Conservation (phyloP, 2,888 invertebrate species). For the Acanthacorydalis orientalis region DNA sequence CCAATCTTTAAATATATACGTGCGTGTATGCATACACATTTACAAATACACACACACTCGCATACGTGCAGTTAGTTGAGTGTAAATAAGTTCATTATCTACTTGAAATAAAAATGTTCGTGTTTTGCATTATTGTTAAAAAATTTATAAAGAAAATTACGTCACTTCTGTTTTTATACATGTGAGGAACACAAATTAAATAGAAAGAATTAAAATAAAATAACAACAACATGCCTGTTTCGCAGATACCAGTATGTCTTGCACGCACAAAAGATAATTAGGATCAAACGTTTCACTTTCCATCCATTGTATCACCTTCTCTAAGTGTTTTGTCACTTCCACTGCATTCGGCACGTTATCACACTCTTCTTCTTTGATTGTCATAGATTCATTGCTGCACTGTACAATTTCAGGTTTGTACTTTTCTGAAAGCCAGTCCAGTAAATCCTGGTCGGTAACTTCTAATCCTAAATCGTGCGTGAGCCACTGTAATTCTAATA, state of each 20-base stretch:
- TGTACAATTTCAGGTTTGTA: neutral
- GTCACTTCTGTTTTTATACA: too few species aligned
- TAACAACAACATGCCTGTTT: constrained; percentile 1
- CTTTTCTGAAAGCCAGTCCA: constrained; percentile 12
- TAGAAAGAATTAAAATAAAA: too few species aligned
- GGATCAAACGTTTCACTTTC: constrained; percentile 30
- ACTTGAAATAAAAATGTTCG: too few species aligned
- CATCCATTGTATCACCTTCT: constrained; percentile 29
- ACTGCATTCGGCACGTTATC: constrained; percentile 20
- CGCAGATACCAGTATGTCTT: constrained; percentile 1
- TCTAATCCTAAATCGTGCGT: constrained; percentile 19
- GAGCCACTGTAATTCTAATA: constrained; percentile 18
- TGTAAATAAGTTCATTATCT: too few species aligned
- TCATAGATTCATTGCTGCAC: constrained; percentile 10
- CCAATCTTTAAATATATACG: too few species aligned
- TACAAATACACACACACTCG: too few species aligned
- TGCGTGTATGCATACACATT: too few species aligned
- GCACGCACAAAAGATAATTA: constrained; percentile 12
- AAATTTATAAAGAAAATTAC: too few species aligned
- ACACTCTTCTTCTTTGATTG: constrained; percentile 12
- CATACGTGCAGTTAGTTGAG: too few species aligned
- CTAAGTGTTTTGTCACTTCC: constrained; percentile 24
- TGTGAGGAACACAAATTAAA: too few species aligned
- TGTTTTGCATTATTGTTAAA: too few species aligned
- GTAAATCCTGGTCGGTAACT: constrained; percentile 17